phyloP scores from a whole-genome alignment of 2,888 invertebrate species.

The Patella pellucida region DNA sequence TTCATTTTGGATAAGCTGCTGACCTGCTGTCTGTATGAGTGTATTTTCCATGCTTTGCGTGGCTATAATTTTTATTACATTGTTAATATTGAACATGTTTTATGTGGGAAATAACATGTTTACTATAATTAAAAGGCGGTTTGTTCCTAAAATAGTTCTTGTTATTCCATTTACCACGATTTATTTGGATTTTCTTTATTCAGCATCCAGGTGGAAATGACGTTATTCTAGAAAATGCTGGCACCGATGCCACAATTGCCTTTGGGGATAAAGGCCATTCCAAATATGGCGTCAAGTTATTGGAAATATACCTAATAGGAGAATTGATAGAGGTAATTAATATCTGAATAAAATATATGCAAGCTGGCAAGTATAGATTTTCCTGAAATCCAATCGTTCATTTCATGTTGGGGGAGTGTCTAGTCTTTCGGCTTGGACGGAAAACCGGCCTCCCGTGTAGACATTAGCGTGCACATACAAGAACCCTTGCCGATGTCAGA shows the following conservation, averaged over 20 bases:
- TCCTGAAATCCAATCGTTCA: neutral
- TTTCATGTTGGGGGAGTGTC: neutral
- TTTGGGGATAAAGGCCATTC: slow-evolving; percentile 63
- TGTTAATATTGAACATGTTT: too few species aligned
- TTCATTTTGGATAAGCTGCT: too few species aligned
- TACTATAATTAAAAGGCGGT: neutral
- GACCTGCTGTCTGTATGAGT: too few species aligned
- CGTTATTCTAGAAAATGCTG: slow-evolving; percentile 61
- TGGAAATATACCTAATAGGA: slow-evolving; percentile 57
- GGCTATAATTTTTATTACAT: too few species aligned
- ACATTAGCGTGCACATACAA: neutral
- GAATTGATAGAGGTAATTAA: slow-evolving; percentile 45
- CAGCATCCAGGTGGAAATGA: slow-evolving; percentile 67
- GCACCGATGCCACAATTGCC: slow-evolving; percentile 57
- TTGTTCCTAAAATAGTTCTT: neutral
- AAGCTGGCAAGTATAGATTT: too few species aligned
- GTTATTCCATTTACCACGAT: too few species aligned
- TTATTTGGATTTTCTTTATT: slow-evolving; percentile 19
- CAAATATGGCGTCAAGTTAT: slow-evolving; percentile 41
- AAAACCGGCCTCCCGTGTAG: too few species aligned
- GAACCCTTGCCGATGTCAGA: too few species aligned
- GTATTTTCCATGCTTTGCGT: too few species aligned
- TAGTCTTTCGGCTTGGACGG: too few species aligned
- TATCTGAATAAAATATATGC: slow-evolving; percentile 4
- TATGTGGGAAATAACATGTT: neutral